A percentile compares a stretch with the other conserved stretches of the same genome.
These are phyloP conservation scores for Cheilosia variabilis DNA, from an alignment of 2,888 invertebrate species.

Conservation along the genomic window DNA sequence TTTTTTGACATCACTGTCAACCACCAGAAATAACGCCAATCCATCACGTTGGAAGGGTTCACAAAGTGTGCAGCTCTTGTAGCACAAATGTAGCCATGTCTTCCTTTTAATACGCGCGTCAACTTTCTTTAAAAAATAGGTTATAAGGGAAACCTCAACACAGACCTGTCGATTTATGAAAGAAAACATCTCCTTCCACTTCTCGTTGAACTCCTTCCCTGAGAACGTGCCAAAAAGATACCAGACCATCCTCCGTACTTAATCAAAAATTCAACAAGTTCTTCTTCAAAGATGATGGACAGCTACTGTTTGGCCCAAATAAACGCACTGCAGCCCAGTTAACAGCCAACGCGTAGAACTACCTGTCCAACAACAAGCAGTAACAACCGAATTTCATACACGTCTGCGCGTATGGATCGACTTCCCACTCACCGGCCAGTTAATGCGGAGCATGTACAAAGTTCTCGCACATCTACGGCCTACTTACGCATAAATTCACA, in stretches of 20 bases:
- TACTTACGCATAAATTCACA: slow-evolving; percentile 70
- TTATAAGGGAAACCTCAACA: no score
- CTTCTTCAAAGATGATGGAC: slow-evolving; percentile 63
- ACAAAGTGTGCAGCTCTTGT: no score
- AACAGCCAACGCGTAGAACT: neutral
- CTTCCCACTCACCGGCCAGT: slow-evolving; percentile 38
- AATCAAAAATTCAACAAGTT: slow-evolving; percentile 19
- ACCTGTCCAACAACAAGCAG: slow-evolving; percentile 31
- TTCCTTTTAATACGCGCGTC: no score
- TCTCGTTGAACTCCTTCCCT: neutral
- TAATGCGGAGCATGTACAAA: neutral
- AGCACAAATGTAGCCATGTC: no score
- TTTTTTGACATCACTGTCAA: no score
- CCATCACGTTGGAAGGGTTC: no score
- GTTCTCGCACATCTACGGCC: slow-evolving; percentile 42
- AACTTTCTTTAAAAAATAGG: no score
- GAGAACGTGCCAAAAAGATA: neutral
- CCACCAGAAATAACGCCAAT: no score
- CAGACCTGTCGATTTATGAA: neutral
- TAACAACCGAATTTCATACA: slow-evolving; percentile 7
- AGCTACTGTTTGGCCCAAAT: slow-evolving; percentile 58
- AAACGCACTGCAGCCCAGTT: slow-evolving; percentile 22
- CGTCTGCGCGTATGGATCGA: neutral
- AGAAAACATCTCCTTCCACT: neutral
- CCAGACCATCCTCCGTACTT: slow-evolving; percentile 4